Evolutionary conservation across 1,140 invertebrate species (phyloP).

Genomic region (Ceratina australensis): DNA sequence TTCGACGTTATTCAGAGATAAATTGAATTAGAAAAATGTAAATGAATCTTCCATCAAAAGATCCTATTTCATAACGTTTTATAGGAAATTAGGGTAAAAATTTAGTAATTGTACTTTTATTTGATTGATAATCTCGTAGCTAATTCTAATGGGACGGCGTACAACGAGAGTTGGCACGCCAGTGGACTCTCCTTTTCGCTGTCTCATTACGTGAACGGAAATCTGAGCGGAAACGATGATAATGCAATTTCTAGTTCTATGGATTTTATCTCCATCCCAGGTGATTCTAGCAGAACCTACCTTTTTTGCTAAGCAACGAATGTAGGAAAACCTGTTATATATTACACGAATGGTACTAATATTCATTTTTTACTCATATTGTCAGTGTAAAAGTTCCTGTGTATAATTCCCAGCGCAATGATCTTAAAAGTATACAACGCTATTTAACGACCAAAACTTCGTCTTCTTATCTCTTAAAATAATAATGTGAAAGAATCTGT

Average conservation of each 20-base stretch:
- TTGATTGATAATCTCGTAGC: no score
- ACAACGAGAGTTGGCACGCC: neutral
- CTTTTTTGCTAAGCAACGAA: no score
- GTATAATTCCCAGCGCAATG: neutral
- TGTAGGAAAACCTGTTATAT: no score
- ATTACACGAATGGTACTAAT: no score
- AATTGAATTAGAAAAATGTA: no score
- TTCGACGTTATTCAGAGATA: neutral
- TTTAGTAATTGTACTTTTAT: no score
- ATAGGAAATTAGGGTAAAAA: no score
- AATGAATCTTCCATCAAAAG: no score
- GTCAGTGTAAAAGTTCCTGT: neutral
- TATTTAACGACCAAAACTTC: neutral
- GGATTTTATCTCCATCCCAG: neutral
- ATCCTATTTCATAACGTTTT: no score
- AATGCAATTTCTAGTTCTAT: constrained; percentile 5
- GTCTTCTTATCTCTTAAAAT: neutral
- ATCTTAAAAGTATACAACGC: neutral
- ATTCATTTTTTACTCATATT: no score
- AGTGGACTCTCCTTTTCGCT: constrained; percentile 30
- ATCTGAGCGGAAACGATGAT: constrained; percentile 12
- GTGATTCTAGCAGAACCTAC: neutral
- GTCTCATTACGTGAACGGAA: constrained; percentile 6
- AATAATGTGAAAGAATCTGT: neutral
- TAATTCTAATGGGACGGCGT: neutral